Percentiles rank a stretch among this genome's conserved stretches.
phyloP scores from a whole-genome alignment of 2,113 vertebrate species.

The Romanogobio albipinnatus region DNA sequence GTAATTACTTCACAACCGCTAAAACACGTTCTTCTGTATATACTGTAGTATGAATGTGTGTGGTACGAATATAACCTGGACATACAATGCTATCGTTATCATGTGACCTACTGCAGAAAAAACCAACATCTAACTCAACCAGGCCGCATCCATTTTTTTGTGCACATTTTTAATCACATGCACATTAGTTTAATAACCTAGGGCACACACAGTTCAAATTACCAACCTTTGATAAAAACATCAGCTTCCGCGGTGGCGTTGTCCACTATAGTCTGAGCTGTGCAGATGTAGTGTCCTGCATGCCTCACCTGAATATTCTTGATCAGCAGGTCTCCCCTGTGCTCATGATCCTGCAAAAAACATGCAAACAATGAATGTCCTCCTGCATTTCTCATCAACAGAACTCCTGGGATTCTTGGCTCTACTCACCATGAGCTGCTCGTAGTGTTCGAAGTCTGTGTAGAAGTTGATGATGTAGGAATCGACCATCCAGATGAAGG shows the following conservation, averaged over 20 bases:
- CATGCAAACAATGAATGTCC: not conserved
- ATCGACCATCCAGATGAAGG: constrained; percentile 93
- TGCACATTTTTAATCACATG: not conserved
- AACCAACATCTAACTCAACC: too few species aligned
- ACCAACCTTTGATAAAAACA: constrained; percentile 90
- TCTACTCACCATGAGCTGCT: constrained; percentile 85
- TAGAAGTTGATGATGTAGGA: constrained; percentile 90
- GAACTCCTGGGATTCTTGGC: not conserved
- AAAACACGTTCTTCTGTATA: too few species aligned
- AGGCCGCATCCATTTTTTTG: too few species aligned
- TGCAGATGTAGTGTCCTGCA: constrained; percentile 90
- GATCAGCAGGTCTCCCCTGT: constrained; percentile 87
- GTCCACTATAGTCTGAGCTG: constrained; percentile 93
- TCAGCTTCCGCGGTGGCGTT: constrained; percentile 88
- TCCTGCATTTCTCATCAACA: not conserved
- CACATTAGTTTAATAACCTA: not conserved
- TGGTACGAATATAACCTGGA: too few species aligned
- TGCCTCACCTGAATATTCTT: constrained; percentile 88
- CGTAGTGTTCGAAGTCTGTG: constrained; percentile 85
- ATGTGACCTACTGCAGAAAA: too few species aligned
- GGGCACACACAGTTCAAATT: not conserved
- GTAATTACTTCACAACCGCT: too few species aligned
- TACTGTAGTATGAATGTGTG: too few species aligned
- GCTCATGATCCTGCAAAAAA: constrained; percentile 73
- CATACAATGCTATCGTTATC: too few species aligned